Evolutionary conservation across 2,888 invertebrate species (phyloP).

Genomic region (Mesorhabditis spiculigera): DNA sequence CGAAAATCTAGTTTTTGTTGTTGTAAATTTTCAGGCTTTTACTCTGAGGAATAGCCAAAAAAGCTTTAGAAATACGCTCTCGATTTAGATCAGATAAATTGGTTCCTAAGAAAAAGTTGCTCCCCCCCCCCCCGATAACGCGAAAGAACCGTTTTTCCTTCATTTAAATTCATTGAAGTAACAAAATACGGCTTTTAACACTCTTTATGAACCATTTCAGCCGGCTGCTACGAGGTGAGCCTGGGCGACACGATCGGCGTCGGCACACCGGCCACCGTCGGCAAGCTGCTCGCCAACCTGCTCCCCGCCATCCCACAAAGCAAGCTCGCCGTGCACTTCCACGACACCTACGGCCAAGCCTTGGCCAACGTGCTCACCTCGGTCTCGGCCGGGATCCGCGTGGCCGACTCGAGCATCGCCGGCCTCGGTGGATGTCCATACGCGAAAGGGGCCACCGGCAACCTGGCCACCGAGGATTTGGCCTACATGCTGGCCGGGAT

Average conservation of each 20-base stretch:
- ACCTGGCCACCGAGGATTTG: conserved; percentile 94
- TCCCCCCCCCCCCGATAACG: conserved; percentile 11
- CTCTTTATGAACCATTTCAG: not conserved
- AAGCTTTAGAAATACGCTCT: no score
- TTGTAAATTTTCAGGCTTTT: no score
- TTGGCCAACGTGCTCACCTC: conserved; percentile 85
- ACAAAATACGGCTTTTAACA: not conserved
- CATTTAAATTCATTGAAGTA: not conserved
- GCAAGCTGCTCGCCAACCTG: conserved; percentile 75
- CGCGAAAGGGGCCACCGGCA: conserved; percentile 92
- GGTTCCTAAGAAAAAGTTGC: conserved; percentile 49
- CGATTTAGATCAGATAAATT: not conserved
- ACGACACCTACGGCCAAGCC: conserved; percentile 96
- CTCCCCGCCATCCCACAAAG: conserved; percentile 66
- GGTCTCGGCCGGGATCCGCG: conserved; percentile 66
- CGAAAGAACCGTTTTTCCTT: not conserved
- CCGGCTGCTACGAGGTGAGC: conserved; percentile 66
- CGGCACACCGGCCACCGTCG: conserved; percentile 72
- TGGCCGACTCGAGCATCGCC: conserved; percentile 85
- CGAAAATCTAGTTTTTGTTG: no score
- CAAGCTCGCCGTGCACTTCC: conserved; percentile 85
- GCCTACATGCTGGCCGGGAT: conserved; percentile 88
- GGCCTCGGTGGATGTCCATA: conserved; percentile 97
- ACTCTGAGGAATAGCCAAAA: no score
- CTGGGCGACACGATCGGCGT: conserved; percentile 96